These are phyloP conservation scores for Idris sp. DNA, from an alignment of 1,140 invertebrate genomes.

Conservation along the genomic window DNA sequence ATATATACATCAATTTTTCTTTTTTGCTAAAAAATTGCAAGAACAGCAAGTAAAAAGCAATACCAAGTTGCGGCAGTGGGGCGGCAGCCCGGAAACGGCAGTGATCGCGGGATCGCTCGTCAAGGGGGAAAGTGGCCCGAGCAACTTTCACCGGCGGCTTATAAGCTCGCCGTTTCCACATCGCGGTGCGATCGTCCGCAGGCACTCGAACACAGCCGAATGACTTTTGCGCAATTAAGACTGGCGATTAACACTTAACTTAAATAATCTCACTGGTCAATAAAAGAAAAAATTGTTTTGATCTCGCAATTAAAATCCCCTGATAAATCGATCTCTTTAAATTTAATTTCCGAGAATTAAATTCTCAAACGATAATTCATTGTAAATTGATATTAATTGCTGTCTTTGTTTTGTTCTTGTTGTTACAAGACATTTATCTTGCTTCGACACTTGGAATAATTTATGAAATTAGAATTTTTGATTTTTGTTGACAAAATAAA, in stretches of 20 bases:
- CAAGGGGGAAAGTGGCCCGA: slow-evolving; percentile 75
- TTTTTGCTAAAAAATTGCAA: no score
- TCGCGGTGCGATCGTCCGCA: slow-evolving; percentile 24
- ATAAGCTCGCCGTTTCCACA: slow-evolving; percentile 59
- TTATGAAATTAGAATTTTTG: no score
- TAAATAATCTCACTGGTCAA: slow-evolving; percentile 22
- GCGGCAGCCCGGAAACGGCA: slow-evolving; percentile 72
- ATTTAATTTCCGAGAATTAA: slow-evolving; percentile 44
- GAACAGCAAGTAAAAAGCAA: slow-evolving; percentile 37
- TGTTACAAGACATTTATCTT: no score
- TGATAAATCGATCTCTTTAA: slow-evolving; percentile 43
- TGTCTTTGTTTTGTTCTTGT: no score
- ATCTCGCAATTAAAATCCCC: no score
- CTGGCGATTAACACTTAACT: slow-evolving; percentile 37
- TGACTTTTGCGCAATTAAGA: slow-evolving; percentile 57
- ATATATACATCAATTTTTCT: no score
- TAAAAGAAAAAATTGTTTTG: slow-evolving; percentile 30
- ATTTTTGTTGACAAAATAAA: no score
- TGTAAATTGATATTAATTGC: slow-evolving; percentile 36
- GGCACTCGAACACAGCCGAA: slow-evolving; percentile 41
- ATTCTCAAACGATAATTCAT: slow-evolving; percentile 26
- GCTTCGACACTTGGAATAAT: no score
- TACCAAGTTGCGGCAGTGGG: slow-evolving; percentile 39
- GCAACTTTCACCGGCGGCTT: slow-evolving; percentile 76
- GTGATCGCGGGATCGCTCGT: slow-evolving; percentile 65